Base-by-base conservation (phyloP, 1,140 invertebrate genomes). In the Drosophila lacteicornis region DNA sequence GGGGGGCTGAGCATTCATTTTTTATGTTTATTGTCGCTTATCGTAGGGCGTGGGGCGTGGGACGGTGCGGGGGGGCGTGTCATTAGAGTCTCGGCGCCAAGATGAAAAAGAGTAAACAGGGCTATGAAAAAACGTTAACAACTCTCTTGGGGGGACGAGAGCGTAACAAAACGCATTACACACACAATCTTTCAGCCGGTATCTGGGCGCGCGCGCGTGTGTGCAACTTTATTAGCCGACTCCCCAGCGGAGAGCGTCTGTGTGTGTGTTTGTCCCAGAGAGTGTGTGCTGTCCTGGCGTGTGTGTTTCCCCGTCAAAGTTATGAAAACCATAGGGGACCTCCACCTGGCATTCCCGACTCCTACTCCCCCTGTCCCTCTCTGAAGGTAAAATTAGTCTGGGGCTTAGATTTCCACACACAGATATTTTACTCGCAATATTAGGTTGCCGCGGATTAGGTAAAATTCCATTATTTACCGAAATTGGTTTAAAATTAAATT, bases 1-100 rank as follows among this genome's bases (percentile, higher is more conserved):
- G 51, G 42, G 61, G 46, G n/a, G n/a, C 73, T 67, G 70, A 63
- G 75, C 75, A 80, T 84, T 84, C 77, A 88, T 87, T 87, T 87
- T 87, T 87, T 87, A 87, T 88, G 84, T 87, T 87, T 87, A 87
- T 87, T 87, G 84, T 88, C 84, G 84, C 84, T 87, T 88, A 87
- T 87, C 84, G 76, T 25, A 22, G 61, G 42, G 15, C 15, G 40
- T 25, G 60, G 61, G 46, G 62, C 46, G 53, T 40, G 65, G 59
- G 45, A 15, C 19, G 38, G 58, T 51, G 62, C 47, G 22, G 69
- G 71, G 71, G 65, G 57, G 67, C 58, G 83, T 87, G 84, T 88
- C 84, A 87, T 88, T 87, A 87, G 84, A 66, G 77, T 88, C 77
- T 51, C 67, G 68, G 73, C 58, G 84, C 69, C 77, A 87, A 84